A percentile compares a stretch with the other conserved stretches of the same genome.
phyloP scores from a whole-genome alignment of 2,113 vertebrate species.

The Rhinoptilus africanus region DNA sequence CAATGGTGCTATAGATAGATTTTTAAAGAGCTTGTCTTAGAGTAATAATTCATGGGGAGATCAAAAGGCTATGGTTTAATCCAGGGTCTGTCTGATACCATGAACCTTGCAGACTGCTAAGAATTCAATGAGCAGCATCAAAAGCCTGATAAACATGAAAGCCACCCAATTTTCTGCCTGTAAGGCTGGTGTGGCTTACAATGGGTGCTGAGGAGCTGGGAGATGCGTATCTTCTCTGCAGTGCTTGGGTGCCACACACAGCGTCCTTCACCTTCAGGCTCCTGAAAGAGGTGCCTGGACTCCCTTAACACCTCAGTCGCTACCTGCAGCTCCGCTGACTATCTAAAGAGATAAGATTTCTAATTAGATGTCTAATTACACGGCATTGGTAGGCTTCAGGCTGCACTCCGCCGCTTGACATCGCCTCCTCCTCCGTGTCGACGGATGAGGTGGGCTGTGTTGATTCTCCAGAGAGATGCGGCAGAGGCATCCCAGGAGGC shows the following conservation, averaged over 20 bases:
- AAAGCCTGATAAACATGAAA: conserved; percentile 16
- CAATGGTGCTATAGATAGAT: conserved; percentile 1
- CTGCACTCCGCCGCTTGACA: neutral
- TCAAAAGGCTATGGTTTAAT: conserved; percentile 51
- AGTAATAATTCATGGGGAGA: conserved; percentile 45
- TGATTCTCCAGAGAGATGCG: neutral
- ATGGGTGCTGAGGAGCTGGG: neutral
- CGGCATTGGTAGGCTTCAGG: neutral
- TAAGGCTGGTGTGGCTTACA: neutral
- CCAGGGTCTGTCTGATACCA: neutral
- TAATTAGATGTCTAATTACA: neutral
- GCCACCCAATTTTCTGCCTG: neutral
- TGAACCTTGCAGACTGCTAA: neutral
- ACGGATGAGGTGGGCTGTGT: rapidly evolving
- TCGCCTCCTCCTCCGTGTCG: neutral
- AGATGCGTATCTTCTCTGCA: neutral
- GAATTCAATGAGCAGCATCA: neutral
- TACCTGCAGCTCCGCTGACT: neutral
- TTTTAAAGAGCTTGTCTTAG: conserved; percentile 44
- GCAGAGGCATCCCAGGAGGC: neutral
- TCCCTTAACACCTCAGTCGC: neutral
- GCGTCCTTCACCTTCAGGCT: neutral
- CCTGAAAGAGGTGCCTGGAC: neutral
- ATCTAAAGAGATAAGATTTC: neutral
- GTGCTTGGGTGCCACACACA: neutral